Percentiles rank a stretch among this genome's conserved stretches.
These are phyloP conservation scores for Psittacus erithacus DNA, from an alignment of 2,113 vertebrate species.

Conservation along the genomic window DNA sequence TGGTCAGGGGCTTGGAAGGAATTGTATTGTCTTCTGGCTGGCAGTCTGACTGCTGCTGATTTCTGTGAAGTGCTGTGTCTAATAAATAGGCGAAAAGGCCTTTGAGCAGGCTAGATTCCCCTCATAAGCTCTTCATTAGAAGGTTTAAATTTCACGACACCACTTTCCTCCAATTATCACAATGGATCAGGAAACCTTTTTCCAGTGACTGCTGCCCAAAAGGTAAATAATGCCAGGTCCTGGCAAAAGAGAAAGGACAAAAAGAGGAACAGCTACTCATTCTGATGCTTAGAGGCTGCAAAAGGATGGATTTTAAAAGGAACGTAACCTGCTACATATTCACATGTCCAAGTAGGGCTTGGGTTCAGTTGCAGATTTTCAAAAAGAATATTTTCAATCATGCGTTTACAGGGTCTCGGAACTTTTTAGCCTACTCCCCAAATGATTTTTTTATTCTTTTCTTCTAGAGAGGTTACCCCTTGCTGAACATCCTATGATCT, in stretches of 20 bases:
- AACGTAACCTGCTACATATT: neutral
- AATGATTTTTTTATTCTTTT: neutral
- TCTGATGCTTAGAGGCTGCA: neutral
- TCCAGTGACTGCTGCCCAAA: neutral
- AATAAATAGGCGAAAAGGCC: slow-evolving; percentile 33
- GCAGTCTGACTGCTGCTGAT: neutral
- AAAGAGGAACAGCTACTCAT: neutral
- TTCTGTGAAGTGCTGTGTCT: neutral
- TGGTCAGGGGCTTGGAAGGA: neutral
- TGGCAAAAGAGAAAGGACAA: neutral
- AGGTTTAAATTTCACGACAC: slow-evolving; percentile 15
- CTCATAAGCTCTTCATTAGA: slow-evolving; percentile 26
- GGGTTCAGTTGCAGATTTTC: neutral
- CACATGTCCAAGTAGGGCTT: neutral
- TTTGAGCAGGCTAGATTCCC: neutral
- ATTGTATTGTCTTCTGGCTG: slow-evolving; percentile 18
- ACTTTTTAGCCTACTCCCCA: neutral
- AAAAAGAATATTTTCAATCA: neutral
- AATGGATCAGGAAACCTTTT: neutral
- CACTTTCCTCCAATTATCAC: neutral
- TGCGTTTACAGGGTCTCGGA: neutral
- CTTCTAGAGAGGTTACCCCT: neutral
- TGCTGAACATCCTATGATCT: neutral
- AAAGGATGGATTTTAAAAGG: neutral
- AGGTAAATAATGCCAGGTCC: slow-evolving; percentile 12